Conservation (phyloP, 2,113 vertebrate genomes). For the Brachyhypopomus occidentalis region DNA sequence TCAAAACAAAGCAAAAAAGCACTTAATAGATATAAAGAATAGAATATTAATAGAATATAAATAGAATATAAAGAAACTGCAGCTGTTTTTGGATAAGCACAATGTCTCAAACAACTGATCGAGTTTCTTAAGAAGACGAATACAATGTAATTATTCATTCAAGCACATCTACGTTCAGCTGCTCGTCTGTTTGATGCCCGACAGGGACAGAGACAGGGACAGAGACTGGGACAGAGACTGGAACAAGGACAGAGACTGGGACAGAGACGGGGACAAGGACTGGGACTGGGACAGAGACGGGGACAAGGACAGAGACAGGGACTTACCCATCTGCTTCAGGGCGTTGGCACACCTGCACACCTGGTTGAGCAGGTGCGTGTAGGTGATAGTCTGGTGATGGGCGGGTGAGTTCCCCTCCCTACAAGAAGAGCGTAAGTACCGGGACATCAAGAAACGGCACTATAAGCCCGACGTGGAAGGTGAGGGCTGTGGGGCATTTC, state of each 20-base stretch:
- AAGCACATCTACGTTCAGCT: too few species aligned
- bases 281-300: not conserved
- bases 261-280: constrained; percentile 7
- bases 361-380: constrained; percentile 73
- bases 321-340: constrained; percentile 75
- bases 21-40: not conserved
- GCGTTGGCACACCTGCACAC: constrained; percentile 79
- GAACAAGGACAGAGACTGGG: too few species aligned
- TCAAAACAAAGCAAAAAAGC: not conserved
- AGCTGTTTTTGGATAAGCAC: too few species aligned
- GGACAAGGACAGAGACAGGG: not conserved
- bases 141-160: too few species aligned
- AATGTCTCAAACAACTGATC: too few species aligned
- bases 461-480: not conserved
- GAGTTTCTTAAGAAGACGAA: too few species aligned
- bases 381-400: constrained; percentile 72
- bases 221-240: not conserved
- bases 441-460: not conserved
- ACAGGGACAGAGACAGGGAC: not conserved
- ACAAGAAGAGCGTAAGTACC: constrained; percentile 16
- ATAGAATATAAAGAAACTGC: too few species aligned
- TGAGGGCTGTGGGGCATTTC: not conserved
- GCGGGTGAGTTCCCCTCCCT: constrained; percentile 81
- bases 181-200: too few species aligned
- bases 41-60: too few species aligned